Conservation (phyloP, 2,113 vertebrate genomes). For the Zosterops lateralis region DNA sequence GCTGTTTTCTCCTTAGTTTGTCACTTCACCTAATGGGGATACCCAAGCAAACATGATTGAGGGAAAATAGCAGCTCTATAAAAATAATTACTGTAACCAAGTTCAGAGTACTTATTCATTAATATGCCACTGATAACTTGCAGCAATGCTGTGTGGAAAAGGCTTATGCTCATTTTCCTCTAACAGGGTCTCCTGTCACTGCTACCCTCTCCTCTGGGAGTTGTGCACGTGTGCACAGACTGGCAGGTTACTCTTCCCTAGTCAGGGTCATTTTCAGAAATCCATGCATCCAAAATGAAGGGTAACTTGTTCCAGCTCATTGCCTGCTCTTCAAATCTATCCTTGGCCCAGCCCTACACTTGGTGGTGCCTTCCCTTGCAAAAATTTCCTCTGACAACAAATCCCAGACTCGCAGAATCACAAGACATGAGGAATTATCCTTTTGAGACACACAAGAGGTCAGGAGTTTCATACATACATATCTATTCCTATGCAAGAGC, state of each 20-base stretch:
- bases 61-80: background rate
- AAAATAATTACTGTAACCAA: constrained; percentile 1
- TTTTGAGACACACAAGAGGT: background rate
- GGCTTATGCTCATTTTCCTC: constrained; percentile 9
- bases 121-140: constrained; percentile 22
- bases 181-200: constrained; percentile 14
- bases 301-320: background rate
- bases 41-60: background rate
- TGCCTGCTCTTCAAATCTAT: background rate
- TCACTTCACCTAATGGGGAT: background rate
- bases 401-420: background rate
- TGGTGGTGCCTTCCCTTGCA: background rate
- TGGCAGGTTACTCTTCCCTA: background rate
- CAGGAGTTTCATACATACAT: background rate
- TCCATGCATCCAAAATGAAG: background rate
- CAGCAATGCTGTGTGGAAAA: background rate
- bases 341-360: background rate
- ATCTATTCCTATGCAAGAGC: background rate
- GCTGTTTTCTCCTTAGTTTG: background rate
- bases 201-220: background rate
- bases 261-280: background rate
- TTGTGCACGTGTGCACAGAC: background rate
- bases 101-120: constrained; percentile 11
- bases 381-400: background rate
- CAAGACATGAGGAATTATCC: background rate